phyloP scores from a whole-genome alignment of 2,888 invertebrate species.

The Bruchidius siliquastri region DNA sequence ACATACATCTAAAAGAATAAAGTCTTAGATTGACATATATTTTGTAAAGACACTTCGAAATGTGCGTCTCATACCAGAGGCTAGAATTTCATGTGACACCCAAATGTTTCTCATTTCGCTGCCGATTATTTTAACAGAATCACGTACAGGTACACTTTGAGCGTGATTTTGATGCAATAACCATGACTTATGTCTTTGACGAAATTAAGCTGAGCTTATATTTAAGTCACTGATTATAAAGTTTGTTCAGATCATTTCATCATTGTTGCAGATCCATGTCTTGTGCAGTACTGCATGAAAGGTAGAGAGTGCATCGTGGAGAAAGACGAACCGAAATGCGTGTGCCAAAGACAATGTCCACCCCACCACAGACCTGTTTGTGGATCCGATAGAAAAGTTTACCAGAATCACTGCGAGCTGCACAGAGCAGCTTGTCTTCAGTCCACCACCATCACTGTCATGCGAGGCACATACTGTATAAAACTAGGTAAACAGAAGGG shows the following conservation, averaged over 20 bases:
- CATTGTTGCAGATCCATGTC: slow-evolving; percentile 56
- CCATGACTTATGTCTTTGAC: too few relatives aligned
- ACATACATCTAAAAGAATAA: too few relatives aligned
- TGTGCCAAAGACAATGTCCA: slow-evolving; percentile 59
- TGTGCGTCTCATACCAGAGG: too few relatives aligned
- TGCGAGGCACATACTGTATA: slow-evolving; percentile 52
- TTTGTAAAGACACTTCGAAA: too few relatives aligned
- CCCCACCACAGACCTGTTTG: slow-evolving; percentile 58
- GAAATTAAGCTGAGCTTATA: too few relatives aligned
- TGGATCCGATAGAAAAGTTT: slow-evolving; percentile 62
- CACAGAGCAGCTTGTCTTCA: slow-evolving; percentile 59
- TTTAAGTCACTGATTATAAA: too few relatives aligned
- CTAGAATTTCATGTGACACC: too few relatives aligned
- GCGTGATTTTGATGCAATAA: too few relatives aligned
- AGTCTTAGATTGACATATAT: too few relatives aligned
- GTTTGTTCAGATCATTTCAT: neutral
- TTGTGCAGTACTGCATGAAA: slow-evolving; percentile 60
- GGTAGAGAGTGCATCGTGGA: slow-evolving; percentile 59
- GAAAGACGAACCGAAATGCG: slow-evolving; percentile 53
- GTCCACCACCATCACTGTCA: slow-evolving; percentile 52
- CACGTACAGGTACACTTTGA: too few relatives aligned
- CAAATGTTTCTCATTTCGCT: too few relatives aligned
- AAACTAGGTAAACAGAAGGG: slow-evolving; percentile 39
- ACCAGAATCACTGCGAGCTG: slow-evolving; percentile 64
- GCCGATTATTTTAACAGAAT: too few relatives aligned